Percentiles rank a stretch among this genome's conserved stretches.
These are phyloP conservation scores for Diplolepis rosae DNA, from an alignment of 2,888 invertebrate species.

Conservation along the genomic window DNA sequence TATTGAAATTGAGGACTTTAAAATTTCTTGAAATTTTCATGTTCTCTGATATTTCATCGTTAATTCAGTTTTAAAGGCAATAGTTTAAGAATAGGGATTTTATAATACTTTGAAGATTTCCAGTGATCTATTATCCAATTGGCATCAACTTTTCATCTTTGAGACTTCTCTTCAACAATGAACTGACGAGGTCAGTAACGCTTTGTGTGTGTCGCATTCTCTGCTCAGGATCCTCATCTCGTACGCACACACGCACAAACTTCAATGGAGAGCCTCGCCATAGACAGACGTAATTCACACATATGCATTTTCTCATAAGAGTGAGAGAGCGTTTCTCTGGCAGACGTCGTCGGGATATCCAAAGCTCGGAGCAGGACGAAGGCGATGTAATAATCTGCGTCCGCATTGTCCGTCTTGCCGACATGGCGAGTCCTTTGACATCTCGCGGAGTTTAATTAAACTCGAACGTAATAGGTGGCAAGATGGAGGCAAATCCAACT, in stretches of 20 bases:
- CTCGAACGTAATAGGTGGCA: slow-evolving; percentile 63
- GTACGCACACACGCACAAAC: slow-evolving; percentile 15
- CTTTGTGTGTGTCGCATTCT: slow-evolving; percentile 19
- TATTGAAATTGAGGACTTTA: too few relatives aligned
- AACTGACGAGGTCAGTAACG: slow-evolving; percentile 27
- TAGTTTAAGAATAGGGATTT: too few relatives aligned
- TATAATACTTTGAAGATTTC: background rate
- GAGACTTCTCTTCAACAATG: slow-evolving; percentile 26
- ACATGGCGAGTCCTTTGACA: slow-evolving; percentile 70
- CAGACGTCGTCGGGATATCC: slow-evolving; percentile 39
- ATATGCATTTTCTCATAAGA: slow-evolving; percentile 31
- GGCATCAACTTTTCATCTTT: background rate
- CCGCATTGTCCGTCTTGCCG: slow-evolving; percentile 73
- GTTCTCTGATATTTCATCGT: too few relatives aligned
- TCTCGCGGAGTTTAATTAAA: slow-evolving; percentile 73
- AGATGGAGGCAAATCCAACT: slow-evolving; percentile 38
- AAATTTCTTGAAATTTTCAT: too few relatives aligned
- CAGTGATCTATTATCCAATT: background rate
- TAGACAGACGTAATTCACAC: slow-evolving; percentile 31
- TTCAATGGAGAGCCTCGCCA: background rate
- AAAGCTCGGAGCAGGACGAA: slow-evolving; percentile 55
- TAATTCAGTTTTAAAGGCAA: too few relatives aligned
- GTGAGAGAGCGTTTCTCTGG: background rate
- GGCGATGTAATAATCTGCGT: slow-evolving; percentile 72
- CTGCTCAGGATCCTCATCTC: background rate